Base-by-base conservation (phyloP, 2,797 vertebrate genomes). In the Notolepis coatsorum region DNA sequence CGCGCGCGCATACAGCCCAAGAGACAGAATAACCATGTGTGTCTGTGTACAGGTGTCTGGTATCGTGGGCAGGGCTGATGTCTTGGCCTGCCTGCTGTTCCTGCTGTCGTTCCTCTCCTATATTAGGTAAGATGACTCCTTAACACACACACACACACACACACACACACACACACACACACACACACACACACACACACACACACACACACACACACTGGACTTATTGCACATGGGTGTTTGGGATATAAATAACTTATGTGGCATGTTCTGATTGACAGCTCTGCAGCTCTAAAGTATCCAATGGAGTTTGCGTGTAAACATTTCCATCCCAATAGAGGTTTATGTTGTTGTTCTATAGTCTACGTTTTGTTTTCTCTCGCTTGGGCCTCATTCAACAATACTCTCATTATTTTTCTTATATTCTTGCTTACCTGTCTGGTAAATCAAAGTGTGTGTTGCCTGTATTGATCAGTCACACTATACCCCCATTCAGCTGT, bases 91-190 rank as follows among this genome's bases (percentile, higher is more conserved):
- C 72, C 82, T 99, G 61, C 87, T 99, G 66, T 99, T 98, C 81
- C 91, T 99, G 65, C 84, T 99, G 86, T 92, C 96, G 37, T 98
- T 99, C 90, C 95, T 97, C 89, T 95, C 93, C 88, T 99, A 98
- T 88, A 92, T 93, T 80, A 95, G 96, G 97, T 99, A 92, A 13
- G 89, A 27, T 10, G 13, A 51, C 28, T 15, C 10, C 24, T 30
- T 15, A 2, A 21, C 20, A 37, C 12, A 54, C 38, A 21, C 35
- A 27, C 10, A 7, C 5, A 20, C 9, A 43, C 15, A 43, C 5
- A 41, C 35, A 41, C 35, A 25, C 45, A 48, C 45, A 47, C 21
- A 47, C 45, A 47, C 45, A 47, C 45, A 47, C 45, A 47, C 21
- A 25, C 21, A 47, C 45, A 47, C 45, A 47, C 45, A 47, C 20